Evolutionary conservation across 1,140 invertebrate genomes (phyloP).

Genomic region (Uloborus diversus): DNA sequence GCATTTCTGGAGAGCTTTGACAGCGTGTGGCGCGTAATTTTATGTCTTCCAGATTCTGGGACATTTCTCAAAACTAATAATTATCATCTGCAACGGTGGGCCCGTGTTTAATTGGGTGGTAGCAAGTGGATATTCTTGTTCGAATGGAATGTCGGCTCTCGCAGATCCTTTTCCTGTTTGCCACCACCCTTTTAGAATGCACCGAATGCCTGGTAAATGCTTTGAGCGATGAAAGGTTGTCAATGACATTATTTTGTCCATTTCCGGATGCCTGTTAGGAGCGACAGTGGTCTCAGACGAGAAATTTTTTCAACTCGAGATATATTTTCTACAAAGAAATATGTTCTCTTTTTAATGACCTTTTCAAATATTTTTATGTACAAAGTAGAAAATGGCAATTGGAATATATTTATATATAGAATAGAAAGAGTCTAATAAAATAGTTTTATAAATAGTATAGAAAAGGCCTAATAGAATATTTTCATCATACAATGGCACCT

Average conservation of each 20-base stretch:
- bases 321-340: too few relatives aligned
- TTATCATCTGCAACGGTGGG: slow-evolving; percentile 11
- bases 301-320: too few relatives aligned
- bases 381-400: too few relatives aligned
- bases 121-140: slow-evolving; percentile 52
- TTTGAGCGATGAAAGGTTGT: slow-evolving; percentile 45
- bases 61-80: slow-evolving; percentile 56
- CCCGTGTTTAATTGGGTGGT: slow-evolving; percentile 50
- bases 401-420: too few relatives aligned
- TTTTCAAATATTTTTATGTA: too few relatives aligned
- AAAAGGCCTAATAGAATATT: too few relatives aligned
- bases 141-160: not conserved
- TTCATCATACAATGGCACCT: too few relatives aligned
- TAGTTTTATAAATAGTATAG: too few relatives aligned
- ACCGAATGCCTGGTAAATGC: slow-evolving; percentile 5
- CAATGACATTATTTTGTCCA: slow-evolving; percentile 48
- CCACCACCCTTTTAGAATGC: not conserved
- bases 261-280: not conserved
- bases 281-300: slow-evolving; percentile 12
- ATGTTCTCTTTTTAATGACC: too few relatives aligned
- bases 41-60: slow-evolving; percentile 45
- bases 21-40: slow-evolving; percentile 38
- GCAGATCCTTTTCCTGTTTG: not conserved
- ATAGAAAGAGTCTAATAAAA: too few relatives aligned
- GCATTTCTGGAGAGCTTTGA: slow-evolving; percentile 11